Base-by-base conservation (phyloP, 2,888 invertebrate genomes). In the Aromia moschata region DNA sequence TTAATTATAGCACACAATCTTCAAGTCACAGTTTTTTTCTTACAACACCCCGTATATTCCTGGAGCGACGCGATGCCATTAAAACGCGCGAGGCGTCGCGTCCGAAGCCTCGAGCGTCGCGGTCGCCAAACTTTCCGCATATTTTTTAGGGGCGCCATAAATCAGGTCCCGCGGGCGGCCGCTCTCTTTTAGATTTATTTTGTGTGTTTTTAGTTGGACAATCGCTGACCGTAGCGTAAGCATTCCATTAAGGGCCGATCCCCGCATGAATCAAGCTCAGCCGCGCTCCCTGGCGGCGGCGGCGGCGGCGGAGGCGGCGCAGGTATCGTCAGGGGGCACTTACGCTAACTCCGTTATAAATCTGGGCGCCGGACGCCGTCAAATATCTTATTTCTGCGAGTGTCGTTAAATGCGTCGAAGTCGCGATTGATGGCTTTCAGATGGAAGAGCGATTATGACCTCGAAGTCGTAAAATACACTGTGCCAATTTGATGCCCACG, bases 181-280 rank as follows among this genome's bases (percentile, higher is more conserved):
- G 68, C 66, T 52, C 40, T 68, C 69, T 68, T 72, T 70, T 65
- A 70, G 73, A 73, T 73, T 73, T 72, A 73, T 72, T 69, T 65
- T 60, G 69, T 61, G 67, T 69, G 68, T 72, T 72, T 72, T 73
- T 70, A 65, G 70, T 71, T 70, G 73, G 73, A 75, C 76, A 73
- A 74, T 75, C 76, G 76, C 75, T 76, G 77, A 75, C 76, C 75
- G 74, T 69, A 67, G 72, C 70, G 74, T 76, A 77, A 76, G 77
- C 76, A 77, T 77, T 76, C 77, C 77, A 77, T 77, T 77, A 77
- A 74, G 74, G 75, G 72, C 71, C 69, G 76, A 76, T 74, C 74
- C 75, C 67, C 70, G 75, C 75, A 77, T 77, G 77, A 77, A 77
- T 77, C 77, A 77, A 77, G 77, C 70, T 71, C 70, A 66, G 70